Base-by-base conservation (phyloP, 2,797 vertebrate genomes). In the Poecilia velifera region DNA sequence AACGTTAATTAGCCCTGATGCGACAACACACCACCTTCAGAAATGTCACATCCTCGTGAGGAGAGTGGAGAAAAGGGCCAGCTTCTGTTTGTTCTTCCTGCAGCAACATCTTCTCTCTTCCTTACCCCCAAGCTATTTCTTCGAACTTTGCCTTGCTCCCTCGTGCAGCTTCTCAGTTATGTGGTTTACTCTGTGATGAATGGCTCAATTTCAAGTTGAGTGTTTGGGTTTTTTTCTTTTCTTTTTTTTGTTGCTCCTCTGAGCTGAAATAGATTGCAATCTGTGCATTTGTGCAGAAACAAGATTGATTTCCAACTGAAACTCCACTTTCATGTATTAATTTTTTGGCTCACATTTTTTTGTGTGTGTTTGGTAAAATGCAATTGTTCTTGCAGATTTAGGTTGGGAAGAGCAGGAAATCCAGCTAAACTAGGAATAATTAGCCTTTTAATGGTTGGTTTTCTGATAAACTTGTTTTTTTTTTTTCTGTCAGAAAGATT, bases 181-280 rank as follows among this genome's bases (percentile, higher is more conserved):
- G 80, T 90, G 76, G 85, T 91, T 93, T 91, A 92, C 91, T 87
- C 88, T 77, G 90, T 95, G 95, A 95, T 95, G 92, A 95, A 96
- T 95, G 93, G 93, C 94, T 96, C 94, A 72, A 95, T 96, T 96
- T 96, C 90, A 91, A 91, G 73, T 90, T 82, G 49, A 87, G 88
- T 83, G 77, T 45, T 71, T 45, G 12, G 4, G 82, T 74, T 82
- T 93, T 78, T 87, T 76, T 84, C 71, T n/a, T 31, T 4, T 3
- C 5, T 18, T 41, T 51, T 20, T 49, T 51, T 51, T 53, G 9
- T 3, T 22, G 7, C 6, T 8, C 25, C 25, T 91, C 81, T 85
- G 71, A 74, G 77, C 88, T 80, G 89, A 90, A 94, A 94, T 90
- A 92, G 92, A 96, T 94, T 94, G 93, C 89, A 94, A 95, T 94